Evolutionary conservation across 2,113 vertebrate genomes (phyloP).

Genomic region (Datnioides undecimradiatus): DNA sequence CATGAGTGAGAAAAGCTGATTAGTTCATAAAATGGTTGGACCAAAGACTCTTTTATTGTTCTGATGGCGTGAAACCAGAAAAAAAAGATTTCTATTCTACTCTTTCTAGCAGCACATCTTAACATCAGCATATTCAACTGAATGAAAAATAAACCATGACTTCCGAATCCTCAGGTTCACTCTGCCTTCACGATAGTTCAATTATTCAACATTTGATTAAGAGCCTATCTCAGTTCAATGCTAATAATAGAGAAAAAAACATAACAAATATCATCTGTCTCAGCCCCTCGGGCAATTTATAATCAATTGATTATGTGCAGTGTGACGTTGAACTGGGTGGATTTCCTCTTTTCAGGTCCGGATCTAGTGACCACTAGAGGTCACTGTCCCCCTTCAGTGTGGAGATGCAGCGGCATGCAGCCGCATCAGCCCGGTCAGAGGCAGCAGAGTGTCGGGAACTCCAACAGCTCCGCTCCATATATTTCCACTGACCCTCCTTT

Average conservation of each 20-base stretch:
- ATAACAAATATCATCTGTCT: background rate
- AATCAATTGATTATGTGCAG: background rate
- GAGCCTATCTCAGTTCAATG: too few species aligned
- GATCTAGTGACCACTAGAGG: too few species aligned
- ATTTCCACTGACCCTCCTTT: conserved; percentile 39
- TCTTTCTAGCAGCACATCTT: too few species aligned
- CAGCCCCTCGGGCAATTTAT: background rate
- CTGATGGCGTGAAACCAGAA: background rate
- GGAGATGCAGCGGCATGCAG: conserved; percentile 45
- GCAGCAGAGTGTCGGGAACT: conserved; percentile 49
- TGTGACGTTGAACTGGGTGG: background rate
- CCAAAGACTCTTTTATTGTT: background rate
- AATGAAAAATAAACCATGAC: too few species aligned
- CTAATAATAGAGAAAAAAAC: too few species aligned
- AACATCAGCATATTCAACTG: too few species aligned
- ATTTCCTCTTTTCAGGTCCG: background rate
- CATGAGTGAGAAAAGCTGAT: background rate
- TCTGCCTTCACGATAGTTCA: too few species aligned
- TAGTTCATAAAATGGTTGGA: background rate
- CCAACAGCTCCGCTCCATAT: conserved; percentile 49
- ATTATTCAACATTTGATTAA: too few species aligned
- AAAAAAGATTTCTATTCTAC: background rate
- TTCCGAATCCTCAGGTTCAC: too few species aligned
- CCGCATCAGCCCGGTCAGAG: conserved; percentile 39
- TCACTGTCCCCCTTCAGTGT: background rate